Conservation (phyloP, 2,113 vertebrate species). For the Orthonyx spaldingii region DNA sequence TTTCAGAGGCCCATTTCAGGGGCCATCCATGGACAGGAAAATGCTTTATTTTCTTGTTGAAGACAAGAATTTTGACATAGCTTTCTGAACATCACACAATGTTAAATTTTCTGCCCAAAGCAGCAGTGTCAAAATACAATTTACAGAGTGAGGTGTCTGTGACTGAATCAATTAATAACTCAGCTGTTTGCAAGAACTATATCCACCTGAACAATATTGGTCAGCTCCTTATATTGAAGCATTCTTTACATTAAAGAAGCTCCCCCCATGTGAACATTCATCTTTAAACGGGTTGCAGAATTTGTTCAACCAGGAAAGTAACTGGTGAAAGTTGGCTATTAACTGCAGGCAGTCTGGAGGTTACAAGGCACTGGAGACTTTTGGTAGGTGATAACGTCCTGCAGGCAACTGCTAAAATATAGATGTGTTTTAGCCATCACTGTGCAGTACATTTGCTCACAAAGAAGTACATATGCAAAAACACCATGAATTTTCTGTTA, state of each 20-base stretch:
- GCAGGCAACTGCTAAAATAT: background rate
- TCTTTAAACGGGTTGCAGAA: background rate
- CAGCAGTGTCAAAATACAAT: fast-evolving
- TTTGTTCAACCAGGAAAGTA: background rate
- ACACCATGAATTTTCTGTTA: background rate
- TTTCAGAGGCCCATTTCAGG: background rate
- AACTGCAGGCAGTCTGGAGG: background rate
- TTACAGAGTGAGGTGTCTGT: background rate
- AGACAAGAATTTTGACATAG: background rate
- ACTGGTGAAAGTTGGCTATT: background rate
- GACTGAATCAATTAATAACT: background rate
- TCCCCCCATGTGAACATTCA: fast-evolving
- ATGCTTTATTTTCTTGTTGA: background rate
- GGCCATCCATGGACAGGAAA: background rate
- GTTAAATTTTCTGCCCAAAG: background rate
- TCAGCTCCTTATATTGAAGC: background rate
- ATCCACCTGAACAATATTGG: background rate
- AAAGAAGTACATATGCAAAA: background rate
- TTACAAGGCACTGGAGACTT: background rate
- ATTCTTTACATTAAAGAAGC: background rate
- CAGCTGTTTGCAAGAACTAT: background rate
- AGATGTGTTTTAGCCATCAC: background rate
- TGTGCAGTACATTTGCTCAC: background rate
- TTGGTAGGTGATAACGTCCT: background rate
- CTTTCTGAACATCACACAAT: background rate